Percentiles rank a stretch among this genome's conserved stretches.
These are phyloP conservation scores for Cyanistes caeruleus DNA, from an alignment of 2,113 vertebrate genomes.

Conservation along the genomic window DNA sequence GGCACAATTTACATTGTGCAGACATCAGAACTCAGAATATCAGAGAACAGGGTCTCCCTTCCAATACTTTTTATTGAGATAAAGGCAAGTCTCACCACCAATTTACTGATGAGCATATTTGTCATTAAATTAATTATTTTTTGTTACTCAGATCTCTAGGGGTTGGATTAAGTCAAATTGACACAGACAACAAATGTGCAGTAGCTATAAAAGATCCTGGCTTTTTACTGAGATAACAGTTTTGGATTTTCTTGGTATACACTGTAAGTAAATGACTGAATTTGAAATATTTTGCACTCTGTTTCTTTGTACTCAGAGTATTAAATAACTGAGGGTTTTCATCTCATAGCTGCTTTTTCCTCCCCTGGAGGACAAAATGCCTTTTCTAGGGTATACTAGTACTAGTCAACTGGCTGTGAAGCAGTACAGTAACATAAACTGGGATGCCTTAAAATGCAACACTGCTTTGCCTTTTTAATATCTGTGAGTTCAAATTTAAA, in stretches of 20 bases:
- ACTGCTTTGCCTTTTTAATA: not conserved
- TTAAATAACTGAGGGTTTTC: not conserved
- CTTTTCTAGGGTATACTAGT: not conserved
- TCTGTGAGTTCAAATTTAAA: not conserved
- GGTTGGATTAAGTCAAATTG: not conserved
- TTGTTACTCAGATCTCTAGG: not conserved
- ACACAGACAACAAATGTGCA: not conserved
- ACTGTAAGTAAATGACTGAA: not conserved
- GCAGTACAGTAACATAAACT: not conserved
- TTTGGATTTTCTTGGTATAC: not conserved
- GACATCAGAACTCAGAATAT: not conserved
- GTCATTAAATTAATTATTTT: not conserved
- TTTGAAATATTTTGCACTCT: not conserved
- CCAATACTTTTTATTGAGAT: not conserved
- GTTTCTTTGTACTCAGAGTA: not conserved
- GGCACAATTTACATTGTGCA: not conserved
- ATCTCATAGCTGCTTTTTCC: not conserved
- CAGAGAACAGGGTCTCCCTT: not conserved
- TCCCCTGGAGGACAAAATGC: not conserved
- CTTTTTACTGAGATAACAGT: not conserved
- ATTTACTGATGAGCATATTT: not conserved
- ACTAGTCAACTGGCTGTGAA: not conserved
- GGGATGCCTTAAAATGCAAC: not conserved
- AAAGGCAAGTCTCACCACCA: not conserved
- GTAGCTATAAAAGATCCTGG: not conserved